A percentile compares a stretch with the other conserved stretches of the same genome.
phyloP scores from a whole-genome alignment of 2,113 vertebrate genomes.

The Notothenia rossii region DNA sequence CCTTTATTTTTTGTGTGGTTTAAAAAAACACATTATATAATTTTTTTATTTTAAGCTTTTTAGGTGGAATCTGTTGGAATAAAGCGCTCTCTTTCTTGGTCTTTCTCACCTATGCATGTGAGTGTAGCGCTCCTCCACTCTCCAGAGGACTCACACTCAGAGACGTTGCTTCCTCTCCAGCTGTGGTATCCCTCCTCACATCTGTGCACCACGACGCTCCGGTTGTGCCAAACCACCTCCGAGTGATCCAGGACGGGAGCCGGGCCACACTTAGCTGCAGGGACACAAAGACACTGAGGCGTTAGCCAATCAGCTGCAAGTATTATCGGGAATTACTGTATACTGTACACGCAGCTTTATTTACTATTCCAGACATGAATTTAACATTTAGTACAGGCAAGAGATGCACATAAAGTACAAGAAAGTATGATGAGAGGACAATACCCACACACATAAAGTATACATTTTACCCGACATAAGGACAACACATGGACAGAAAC shows the following conservation, averaged over 20 bases:
- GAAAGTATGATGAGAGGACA: too few relatives aligned
- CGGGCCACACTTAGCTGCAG: conserved; percentile 75
- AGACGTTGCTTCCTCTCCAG: conserved; percentile 76
- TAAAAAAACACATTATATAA: too few relatives aligned
- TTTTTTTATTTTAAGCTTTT: neutral
- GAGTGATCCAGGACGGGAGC: conserved; percentile 68
- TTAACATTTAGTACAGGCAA: too few relatives aligned
- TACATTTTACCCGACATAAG: too few relatives aligned
- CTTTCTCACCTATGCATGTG: conserved; percentile 77
- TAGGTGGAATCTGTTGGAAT: neutral
- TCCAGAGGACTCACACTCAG: conserved; percentile 73
- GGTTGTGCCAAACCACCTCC: conserved; percentile 77
- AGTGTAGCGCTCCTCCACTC: conserved; percentile 78
- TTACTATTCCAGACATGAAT: too few relatives aligned
- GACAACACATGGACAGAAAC: too few relatives aligned
- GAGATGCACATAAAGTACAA: too few relatives aligned
- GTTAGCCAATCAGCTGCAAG: neutral
- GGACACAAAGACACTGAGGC: neutral
- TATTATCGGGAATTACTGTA: too few relatives aligned
- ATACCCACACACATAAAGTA: too few relatives aligned
- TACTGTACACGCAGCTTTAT: too few relatives aligned
- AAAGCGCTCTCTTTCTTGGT: too few relatives aligned
- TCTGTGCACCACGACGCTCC: conserved; percentile 74
- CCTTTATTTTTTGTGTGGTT: too few relatives aligned
- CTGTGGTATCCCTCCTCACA: conserved; percentile 79